Evolutionary conservation across 1,140 invertebrate species (phyloP).

Genomic region (Pogonus chalceus): DNA sequence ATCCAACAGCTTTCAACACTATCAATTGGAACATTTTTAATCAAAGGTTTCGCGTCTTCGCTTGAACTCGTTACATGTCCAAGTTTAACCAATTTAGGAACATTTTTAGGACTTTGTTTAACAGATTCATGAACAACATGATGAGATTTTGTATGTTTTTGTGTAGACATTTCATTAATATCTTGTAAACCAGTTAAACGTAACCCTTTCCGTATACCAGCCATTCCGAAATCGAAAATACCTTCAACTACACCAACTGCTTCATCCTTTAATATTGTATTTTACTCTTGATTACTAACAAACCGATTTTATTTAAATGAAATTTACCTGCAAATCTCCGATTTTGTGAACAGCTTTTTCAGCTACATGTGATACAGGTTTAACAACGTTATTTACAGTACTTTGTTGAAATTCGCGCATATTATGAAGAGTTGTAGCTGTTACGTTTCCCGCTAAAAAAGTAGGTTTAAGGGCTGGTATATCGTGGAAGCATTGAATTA

Average conservation of each 20-base stretch:
- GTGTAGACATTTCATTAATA: constrained; percentile 21
- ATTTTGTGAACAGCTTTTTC: constrained; percentile 43
- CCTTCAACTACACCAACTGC: constrained; percentile 48
- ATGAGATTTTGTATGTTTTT: not conserved
- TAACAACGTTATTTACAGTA: constrained; percentile 36
- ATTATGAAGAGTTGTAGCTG: constrained; percentile 30
- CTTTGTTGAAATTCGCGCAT: constrained; percentile 42
- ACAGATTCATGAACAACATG: not conserved
- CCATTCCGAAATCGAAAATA: constrained; percentile 44
- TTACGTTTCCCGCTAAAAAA: constrained; percentile 23
- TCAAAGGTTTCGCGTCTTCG: constrained; percentile 9
- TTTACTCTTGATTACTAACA: not conserved
- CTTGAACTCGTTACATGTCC: constrained; percentile 3
- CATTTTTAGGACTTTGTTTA: constrained; percentile 2
- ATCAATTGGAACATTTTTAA: not conserved
- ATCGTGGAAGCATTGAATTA: too few relatives aligned
- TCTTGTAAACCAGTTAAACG: constrained; percentile 45
- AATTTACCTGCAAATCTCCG: constrained; percentile 45
- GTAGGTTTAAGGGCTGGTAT: not conserved
- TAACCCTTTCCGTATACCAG: constrained; percentile 44
- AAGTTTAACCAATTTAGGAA: constrained; percentile 10
- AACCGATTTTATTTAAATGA: not conserved
- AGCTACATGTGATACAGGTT: constrained; percentile 20
- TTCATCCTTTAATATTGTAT: constrained; percentile 36
- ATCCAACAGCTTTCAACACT: constrained; percentile 25